Base-by-base conservation (phyloP, 2,888 invertebrate genomes). In the Polydesmus complanatus region DNA sequence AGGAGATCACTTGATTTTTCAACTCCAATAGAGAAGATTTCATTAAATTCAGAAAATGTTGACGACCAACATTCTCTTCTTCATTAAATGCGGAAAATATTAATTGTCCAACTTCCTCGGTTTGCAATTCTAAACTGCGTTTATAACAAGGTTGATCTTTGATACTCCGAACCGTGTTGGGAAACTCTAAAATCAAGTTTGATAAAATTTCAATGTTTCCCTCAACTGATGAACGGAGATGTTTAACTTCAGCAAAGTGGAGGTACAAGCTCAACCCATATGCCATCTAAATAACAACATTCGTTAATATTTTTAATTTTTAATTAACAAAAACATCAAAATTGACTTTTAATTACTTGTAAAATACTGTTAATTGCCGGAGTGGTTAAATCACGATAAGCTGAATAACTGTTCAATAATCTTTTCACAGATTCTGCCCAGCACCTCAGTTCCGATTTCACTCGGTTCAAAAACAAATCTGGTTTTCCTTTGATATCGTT, bases 331-430 rank as follows among this genome's bases (percentile, higher is more conserved):
- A n/a, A n/a, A n/a, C n/a, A n/a, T n/a, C n/a, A n/a, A n/a, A n/a
- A n/a, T n/a, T n/a, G n/a, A n/a, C n/a, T n/a, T n/a, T n/a, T 22
- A 23, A 61, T 58, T 62, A 87, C 78, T 74, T 86, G 83, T 0
- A 81, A 78, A 5, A 88, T 71, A 0, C 85, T 83, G 60, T 80
- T 77, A 56, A 85, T 76, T 21, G 91, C 74, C 0, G 90, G 88
- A 63, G 82, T 79, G 0, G 85, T 79, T 58, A 93, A 76, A 71
- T 93, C 93, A 0, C 85, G 85, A 70, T 88, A 91, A n/a, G 81
- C 81, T 1, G 80, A 68, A 63, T 72, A 75, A 27, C 69, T 68
- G 18, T 56, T 56, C 8, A 68, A 61, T 25, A 74, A 59, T 26
- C 56, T 62, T 21, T 62, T 56, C 2, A 67, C 58, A 69, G 83